Conservation (phyloP, 2,113 vertebrate genomes). For the Nestor notabilis region DNA sequence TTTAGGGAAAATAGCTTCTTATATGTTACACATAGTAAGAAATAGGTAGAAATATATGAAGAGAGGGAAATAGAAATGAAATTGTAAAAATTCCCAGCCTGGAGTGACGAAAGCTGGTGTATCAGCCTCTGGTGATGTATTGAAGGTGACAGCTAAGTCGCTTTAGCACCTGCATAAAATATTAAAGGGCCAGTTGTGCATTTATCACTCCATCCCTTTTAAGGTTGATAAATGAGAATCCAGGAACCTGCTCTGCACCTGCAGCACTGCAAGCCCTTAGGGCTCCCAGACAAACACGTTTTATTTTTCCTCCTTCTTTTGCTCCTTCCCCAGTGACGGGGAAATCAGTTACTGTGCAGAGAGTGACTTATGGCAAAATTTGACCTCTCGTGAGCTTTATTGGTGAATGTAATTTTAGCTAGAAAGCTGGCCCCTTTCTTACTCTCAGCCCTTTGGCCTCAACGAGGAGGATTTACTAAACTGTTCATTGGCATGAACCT, state of each 20-base stretch:
- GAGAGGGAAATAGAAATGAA: slow-evolving; percentile 74
- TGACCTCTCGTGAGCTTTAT: slow-evolving; percentile 81
- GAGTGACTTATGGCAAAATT: slow-evolving; percentile 83
- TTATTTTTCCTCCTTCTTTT: slow-evolving; percentile 75
- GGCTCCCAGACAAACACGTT: slow-evolving; percentile 82
- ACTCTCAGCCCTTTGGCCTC: slow-evolving; percentile 74
- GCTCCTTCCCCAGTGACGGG: slow-evolving; percentile 61
- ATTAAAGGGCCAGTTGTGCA: slow-evolving; percentile 85
- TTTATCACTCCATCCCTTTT: slow-evolving; percentile 87
- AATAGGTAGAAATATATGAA: slow-evolving; percentile 62
- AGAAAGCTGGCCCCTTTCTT: slow-evolving; percentile 80
- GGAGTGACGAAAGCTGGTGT: slow-evolving; percentile 78
- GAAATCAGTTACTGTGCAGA: slow-evolving; percentile 78
- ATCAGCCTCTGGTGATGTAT: slow-evolving; percentile 80
- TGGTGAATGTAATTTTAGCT: slow-evolving; percentile 92
- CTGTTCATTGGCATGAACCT: slow-evolving; percentile 56
- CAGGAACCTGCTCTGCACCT: slow-evolving; percentile 80
- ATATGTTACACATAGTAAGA: slow-evolving; percentile 64
- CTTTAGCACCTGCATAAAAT: slow-evolving; percentile 85
- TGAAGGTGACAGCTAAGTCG: slow-evolving; percentile 82
- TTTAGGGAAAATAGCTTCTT: slow-evolving; percentile 62
- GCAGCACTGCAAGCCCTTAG: slow-evolving; percentile 76
- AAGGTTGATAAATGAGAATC: slow-evolving; percentile 87
- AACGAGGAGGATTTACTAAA: slow-evolving; percentile 74
- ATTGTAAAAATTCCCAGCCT: slow-evolving; percentile 78